Evolutionary conservation across 2,113 vertebrate species (phyloP), one percentile per base, ranked within the genome.

Genomic region (Megaleporinus macrocephalus): DNA sequence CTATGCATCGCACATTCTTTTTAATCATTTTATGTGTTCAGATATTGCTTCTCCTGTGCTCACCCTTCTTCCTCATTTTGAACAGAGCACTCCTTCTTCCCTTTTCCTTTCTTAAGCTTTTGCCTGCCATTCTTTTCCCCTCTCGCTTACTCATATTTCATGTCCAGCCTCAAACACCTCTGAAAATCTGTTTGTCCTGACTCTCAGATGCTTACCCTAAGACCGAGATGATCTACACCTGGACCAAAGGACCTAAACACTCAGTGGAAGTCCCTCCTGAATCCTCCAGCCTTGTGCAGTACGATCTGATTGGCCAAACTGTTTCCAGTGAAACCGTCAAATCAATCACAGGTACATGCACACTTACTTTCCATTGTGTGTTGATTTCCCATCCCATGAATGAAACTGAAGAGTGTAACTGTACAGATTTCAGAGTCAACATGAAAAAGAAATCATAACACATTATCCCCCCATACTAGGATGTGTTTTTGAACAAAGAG

Each of bases 141-240:
- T 30, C 65, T 29, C 24, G 15, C n/a, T 62, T 18, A 16, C 33
- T 24, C 41, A 47, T 26, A 57, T 18, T 15, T 27, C 6, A 14
- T 66, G 51, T 27, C 65, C 66, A 49, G 22, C 30, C 30, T 9
- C 18, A 59, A 61, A 22, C 18, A 12, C 5, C 12, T 79, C 11
- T 57, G 24, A 33, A 70, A 41, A 62, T 7, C 24, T 24, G 14
- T 24, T n/a, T 80, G 62, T 72, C 62, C 84, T 80, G 81, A 59
- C 74, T 88, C 78, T 82, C 94, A 99, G 98, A 99, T 95, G 98
- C 98, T 27, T 99, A 99, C 89, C 98, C 98, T 10, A 98, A 95
- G 93, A 98, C 95, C 66, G 98, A 99, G 93, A 96, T 99, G 95
- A 97, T 99, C 90, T 99, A 99, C 87, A 99, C 96, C 0, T 99